A percentile compares a stretch with the other conserved stretches of the same genome.
Evolutionary conservation across 2,797 vertebrate genomes (phyloP).

Genomic region (Melopsittacus undulatus): DNA sequence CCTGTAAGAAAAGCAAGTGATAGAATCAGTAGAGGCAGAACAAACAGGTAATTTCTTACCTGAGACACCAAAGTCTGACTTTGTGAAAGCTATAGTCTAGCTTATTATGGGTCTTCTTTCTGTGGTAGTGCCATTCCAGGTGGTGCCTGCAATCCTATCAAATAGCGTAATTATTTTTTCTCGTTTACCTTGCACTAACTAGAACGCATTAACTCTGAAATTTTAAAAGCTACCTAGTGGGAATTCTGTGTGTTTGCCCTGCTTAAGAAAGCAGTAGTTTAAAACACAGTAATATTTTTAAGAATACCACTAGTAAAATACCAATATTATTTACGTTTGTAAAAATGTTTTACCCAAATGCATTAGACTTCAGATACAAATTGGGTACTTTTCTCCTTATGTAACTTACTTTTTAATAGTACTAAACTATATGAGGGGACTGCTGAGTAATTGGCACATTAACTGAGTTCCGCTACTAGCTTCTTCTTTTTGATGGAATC

Average conservation of each 20-base stretch:
- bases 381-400: not conserved
- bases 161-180: not conserved
- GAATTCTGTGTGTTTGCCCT: not conserved
- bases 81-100: not conserved
- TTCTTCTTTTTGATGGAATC: not conserved
- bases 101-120: not conserved
- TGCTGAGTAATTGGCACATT: not conserved
- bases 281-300: not conserved
- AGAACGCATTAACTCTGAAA: not conserved
- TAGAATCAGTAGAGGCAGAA: not conserved
- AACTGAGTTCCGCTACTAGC: not conserved
- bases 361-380: not conserved
- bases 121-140: not conserved
- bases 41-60: not conserved
- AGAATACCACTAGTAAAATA: not conserved
- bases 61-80: not conserved
- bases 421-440: not conserved
- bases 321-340: not conserved
- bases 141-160: not conserved
- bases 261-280: not conserved
- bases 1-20: not conserved
- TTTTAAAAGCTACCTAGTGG: not conserved
- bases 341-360: not conserved
- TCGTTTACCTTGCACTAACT: not conserved
- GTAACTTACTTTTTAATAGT: not conserved